Evolutionary conservation across 2,113 vertebrate species (phyloP).

Genomic region (Onychorhynchus coronatus): DNA sequence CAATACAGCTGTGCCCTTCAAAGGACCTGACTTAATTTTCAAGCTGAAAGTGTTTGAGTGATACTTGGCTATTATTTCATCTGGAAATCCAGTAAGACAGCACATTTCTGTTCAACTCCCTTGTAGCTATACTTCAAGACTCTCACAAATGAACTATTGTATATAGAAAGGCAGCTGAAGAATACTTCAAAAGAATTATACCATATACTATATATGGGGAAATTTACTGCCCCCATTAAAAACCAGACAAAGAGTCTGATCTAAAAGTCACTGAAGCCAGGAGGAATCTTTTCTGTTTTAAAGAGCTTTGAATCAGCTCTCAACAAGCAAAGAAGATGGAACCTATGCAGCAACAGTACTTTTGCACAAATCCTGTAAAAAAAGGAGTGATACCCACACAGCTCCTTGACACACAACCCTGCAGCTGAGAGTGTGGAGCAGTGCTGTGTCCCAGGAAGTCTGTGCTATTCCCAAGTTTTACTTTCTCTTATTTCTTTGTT

Average conservation of each 20-base stretch:
- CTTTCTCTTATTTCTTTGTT: not conserved
- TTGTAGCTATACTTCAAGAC: constrained; percentile 36
- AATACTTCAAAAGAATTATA: constrained; percentile 56
- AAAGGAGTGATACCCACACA: not conserved
- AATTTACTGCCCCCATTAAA: constrained; percentile 43
- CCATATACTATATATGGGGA: constrained; percentile 20
- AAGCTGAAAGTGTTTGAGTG: constrained; percentile 61
- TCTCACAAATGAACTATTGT: constrained; percentile 52
- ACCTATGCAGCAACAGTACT: not conserved
- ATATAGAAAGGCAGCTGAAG: constrained; percentile 28
- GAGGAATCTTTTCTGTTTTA: not conserved
- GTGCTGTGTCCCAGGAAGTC: not conserved
- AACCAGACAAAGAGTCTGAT: constrained; percentile 48
- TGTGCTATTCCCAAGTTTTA: not conserved
- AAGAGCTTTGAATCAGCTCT: constrained; percentile 10
- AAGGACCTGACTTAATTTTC: constrained; percentile 51
- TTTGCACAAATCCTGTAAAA: not conserved
- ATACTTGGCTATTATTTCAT: constrained; percentile 68
- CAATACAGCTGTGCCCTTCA: constrained; percentile 66
- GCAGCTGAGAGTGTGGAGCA: not conserved
- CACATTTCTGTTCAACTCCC: constrained; percentile 45
- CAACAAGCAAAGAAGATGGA: not conserved
- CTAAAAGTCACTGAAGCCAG: constrained; percentile 13
- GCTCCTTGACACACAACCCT: not conserved
- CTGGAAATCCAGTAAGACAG: constrained; percentile 69